Percentiles rank a stretch among this genome's conserved stretches.
Conservation (phyloP, 2,797 vertebrate species). For the Amniataba percoides region DNA sequence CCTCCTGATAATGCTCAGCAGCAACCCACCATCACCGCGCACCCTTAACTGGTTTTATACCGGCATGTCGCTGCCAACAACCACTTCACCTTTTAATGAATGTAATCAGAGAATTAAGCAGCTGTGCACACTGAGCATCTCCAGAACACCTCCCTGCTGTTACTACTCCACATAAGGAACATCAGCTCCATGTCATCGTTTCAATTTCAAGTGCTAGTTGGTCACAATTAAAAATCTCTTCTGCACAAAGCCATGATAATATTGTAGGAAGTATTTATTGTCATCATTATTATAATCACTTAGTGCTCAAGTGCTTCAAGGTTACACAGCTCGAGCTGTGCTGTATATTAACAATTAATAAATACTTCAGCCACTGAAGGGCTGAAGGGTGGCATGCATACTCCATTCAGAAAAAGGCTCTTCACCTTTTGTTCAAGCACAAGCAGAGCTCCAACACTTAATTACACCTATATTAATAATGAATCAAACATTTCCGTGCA, state of each 20-base stretch:
- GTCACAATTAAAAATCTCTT: not conserved
- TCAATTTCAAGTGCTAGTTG: not conserved
- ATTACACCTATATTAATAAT: not conserved
- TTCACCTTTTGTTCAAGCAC: not conserved
- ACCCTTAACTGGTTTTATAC: slow-evolving; percentile 12
- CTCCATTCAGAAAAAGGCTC: not conserved
- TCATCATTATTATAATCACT: not conserved
- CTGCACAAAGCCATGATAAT: not conserved
- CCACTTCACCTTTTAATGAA: slow-evolving; percentile 55
- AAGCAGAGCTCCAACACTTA: not conserved
- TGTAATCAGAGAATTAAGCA: slow-evolving; percentile 53
- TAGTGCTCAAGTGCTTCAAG: not conserved
- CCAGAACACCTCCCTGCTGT: slow-evolving; percentile 8
- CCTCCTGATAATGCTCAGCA: slow-evolving; percentile 23
- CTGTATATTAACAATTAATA: not conserved
- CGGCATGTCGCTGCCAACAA: not conserved
- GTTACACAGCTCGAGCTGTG: not conserved
- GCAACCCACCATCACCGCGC: not conserved
- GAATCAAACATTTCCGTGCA: not conserved
- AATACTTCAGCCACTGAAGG: not conserved
- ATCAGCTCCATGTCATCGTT: not conserved
- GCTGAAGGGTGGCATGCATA: not conserved
- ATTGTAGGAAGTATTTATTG: not conserved
- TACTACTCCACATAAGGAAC: not conserved
- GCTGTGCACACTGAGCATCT: slow-evolving; percentile 17